Evolutionary conservation across 23 tunicate genomes (phyloP).

Genomic region (Phallusia fumigata): DNA sequence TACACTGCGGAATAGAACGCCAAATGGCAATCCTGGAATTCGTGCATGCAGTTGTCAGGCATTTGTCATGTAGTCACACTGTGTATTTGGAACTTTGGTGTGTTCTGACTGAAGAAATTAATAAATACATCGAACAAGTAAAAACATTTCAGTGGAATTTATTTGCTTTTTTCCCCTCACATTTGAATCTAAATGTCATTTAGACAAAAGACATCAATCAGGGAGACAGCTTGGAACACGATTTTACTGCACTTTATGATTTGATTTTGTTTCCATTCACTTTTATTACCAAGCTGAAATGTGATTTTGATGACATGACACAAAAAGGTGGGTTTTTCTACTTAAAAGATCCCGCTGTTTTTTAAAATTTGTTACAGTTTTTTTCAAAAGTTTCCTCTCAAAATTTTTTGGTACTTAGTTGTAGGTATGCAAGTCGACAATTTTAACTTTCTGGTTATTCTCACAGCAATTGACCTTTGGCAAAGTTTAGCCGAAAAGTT

Average conservation of each 20-base stretch:
- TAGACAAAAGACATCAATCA: slow-evolving; percentile 50
- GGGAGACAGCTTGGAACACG: slow-evolving; percentile 78
- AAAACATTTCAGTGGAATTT: background rate
- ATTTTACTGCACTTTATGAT: slow-evolving; percentile 44
- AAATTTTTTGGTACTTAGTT: no score
- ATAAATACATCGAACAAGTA: slow-evolving; percentile 5
- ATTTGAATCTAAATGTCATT: background rate
- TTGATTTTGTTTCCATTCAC: slow-evolving; percentile 36
- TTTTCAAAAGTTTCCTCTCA: no score
- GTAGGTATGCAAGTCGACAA: no score
- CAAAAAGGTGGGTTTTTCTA: background rate
- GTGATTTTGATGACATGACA: background rate
- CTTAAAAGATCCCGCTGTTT: no score
- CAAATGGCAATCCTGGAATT: slow-evolving; percentile 41
- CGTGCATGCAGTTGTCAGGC: slow-evolving; percentile 34
- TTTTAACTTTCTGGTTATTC: no score
- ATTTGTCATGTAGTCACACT: background rate
- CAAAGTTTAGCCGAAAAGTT: slow-evolving; percentile 24
- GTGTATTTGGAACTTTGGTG: slow-evolving; percentile 35
- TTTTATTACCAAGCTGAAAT: background rate
- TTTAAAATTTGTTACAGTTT: no score
- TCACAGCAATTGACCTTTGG: slow-evolving; percentile 35
- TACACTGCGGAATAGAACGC: slow-evolving; percentile 55
- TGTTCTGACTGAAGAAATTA: slow-evolving; percentile 1
- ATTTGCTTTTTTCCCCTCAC: background rate